These are phyloP conservation scores for Delichon dasypus DNA, from an alignment of 2,797 vertebrate genomes.

Conservation along the genomic window DNA sequence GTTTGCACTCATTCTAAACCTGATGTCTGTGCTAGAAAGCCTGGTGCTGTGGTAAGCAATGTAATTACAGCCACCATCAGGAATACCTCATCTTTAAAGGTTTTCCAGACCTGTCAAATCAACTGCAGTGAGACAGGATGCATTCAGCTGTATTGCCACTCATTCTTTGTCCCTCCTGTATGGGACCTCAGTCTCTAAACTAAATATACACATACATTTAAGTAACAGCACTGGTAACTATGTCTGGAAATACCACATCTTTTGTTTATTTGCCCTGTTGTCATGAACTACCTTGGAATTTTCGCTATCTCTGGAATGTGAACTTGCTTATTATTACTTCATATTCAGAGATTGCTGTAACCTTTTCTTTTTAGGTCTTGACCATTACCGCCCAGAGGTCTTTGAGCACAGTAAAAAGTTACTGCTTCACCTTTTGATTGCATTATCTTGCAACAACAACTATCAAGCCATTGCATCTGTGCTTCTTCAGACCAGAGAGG, in stretches of 20 bases:
- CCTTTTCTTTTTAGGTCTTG: slow-evolving; percentile 83
- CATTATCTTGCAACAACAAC: slow-evolving; percentile 94
- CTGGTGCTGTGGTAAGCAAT: background rate
- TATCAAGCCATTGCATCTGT: slow-evolving; percentile 95
- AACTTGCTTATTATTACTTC: slow-evolving; percentile 44
- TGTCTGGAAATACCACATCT: background rate
- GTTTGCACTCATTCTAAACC: background rate
- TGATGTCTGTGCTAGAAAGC: background rate
- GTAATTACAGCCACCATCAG: background rate
- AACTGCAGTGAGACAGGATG: background rate
- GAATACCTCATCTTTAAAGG: background rate
- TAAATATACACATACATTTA: background rate
- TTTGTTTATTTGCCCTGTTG: slow-evolving; percentile 2
- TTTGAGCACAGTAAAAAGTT: slow-evolving; percentile 98
- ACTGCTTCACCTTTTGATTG: slow-evolving; percentile 94
- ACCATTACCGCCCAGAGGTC: slow-evolving; percentile 97
- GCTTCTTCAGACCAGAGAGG: slow-evolving; percentile 92
- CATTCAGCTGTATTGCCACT: background rate
- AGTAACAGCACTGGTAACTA: background rate
- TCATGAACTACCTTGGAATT: slow-evolving; percentile 22
- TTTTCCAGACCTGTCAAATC: background rate
- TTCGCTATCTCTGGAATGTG: slow-evolving; percentile 57
- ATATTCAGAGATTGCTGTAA: slow-evolving; percentile 22
- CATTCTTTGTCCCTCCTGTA: background rate
- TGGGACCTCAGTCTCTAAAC: background rate